Evolutionary conservation across 2,888 invertebrate genomes (phyloP).

Genomic region (Drosophila yooni): DNA sequence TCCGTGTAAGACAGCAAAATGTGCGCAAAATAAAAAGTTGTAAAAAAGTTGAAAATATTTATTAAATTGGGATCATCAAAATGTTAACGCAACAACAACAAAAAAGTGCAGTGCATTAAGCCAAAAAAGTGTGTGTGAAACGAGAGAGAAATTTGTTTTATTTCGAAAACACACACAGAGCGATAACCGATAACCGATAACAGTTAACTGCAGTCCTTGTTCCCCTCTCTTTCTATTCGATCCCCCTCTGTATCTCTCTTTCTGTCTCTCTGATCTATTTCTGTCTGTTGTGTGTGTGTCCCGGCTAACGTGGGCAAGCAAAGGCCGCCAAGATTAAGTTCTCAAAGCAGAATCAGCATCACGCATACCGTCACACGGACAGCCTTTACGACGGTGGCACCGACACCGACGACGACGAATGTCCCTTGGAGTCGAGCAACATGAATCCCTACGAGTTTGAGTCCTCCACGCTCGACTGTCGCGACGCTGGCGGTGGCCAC

Average conservation of each 20-base stretch:
- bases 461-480: slow-evolving; percentile 85
- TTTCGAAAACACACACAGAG: neutral
- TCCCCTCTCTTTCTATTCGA: neutral
- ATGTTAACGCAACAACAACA: slow-evolving; percentile 20
- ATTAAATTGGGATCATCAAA: slow-evolving; percentile 30
- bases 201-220: slow-evolving; percentile 2
- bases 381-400: slow-evolving; percentile 84
- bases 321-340: slow-evolving; percentile 84
- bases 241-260: slow-evolving; percentile 4
- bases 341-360: slow-evolving; percentile 83
- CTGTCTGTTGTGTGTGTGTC: slow-evolving; percentile 55
- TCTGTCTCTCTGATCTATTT: slow-evolving; percentile 28
- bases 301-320: slow-evolving; percentile 59
- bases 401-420: slow-evolving; percentile 85
- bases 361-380: slow-evolving; percentile 84
- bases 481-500: slow-evolving; percentile 83
- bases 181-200: neutral
- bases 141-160: neutral
- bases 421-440: slow-evolving; percentile 83
- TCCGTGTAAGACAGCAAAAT: slow-evolving; percentile 33
- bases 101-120: slow-evolving; percentile 37
- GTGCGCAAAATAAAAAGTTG: slow-evolving; percentile 29
- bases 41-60: neutral
- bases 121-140: slow-evolving; percentile 16
- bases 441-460: slow-evolving; percentile 86